Conservation (phyloP, 2,797 vertebrate species). For the Smutsia gigantea region DNA sequence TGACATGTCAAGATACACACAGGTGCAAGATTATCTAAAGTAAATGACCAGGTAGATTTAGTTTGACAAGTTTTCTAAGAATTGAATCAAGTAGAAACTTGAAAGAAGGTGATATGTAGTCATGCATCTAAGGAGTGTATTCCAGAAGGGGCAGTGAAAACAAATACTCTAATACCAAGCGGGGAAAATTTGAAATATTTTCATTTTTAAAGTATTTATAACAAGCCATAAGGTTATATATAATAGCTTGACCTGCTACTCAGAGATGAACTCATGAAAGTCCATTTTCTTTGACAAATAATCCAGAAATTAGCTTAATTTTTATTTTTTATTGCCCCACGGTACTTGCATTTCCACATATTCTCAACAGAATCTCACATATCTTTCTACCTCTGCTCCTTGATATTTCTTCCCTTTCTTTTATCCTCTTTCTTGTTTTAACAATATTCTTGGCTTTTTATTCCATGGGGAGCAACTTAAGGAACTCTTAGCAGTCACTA, state of each 20-base stretch:
- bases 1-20: neutral
- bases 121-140: slow-evolving; percentile 9
- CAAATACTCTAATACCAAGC: neutral
- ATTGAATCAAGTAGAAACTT: slow-evolving; percentile 17
- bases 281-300: neutral
- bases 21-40: neutral
- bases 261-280: neutral
- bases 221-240: neutral
- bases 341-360: neutral
- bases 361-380: neutral
- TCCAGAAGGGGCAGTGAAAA: neutral
- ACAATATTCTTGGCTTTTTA: neutral
- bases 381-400: neutral
- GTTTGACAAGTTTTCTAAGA: neutral
- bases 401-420: neutral
- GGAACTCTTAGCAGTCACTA: neutral
- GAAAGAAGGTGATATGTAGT: neutral
- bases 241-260: neutral
- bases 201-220: neutral
- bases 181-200: neutral
- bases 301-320: neutral
- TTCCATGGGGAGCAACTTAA: neutral
- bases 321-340: neutral
- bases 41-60: neutral
- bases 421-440: neutral